phyloP scores from a whole-genome alignment of 2,888 invertebrate species.

The Cosmorhoe ocellata region DNA sequence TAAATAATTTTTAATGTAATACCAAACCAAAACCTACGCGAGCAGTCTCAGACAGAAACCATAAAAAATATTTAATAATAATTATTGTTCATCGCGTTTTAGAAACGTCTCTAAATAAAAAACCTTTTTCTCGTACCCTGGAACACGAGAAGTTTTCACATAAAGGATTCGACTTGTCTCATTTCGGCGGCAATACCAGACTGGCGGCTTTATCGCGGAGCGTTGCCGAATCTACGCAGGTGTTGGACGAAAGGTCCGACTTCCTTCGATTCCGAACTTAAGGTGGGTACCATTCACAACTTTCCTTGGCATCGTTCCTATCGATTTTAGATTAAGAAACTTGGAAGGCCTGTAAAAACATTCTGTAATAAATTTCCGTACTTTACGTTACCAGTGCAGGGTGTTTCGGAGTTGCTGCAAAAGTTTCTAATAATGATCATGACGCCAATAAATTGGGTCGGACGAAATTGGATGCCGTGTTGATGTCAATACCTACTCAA shows the following conservation, averaged over 20 bases:
- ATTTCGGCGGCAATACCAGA: slow-evolving; percentile 51
- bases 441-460: slow-evolving; percentile 38
- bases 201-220: slow-evolving; percentile 63
- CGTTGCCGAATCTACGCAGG: slow-evolving; percentile 66
- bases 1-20: too few relatives aligned
- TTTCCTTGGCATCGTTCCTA: slow-evolving; percentile 73
- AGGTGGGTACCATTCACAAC: slow-evolving; percentile 70
- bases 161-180: slow-evolving; percentile 59
- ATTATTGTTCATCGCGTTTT: too few relatives aligned
- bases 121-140: too few relatives aligned
- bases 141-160: slow-evolving; percentile 38
- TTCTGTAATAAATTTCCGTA: slow-evolving; percentile 72
- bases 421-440: slow-evolving; percentile 54
- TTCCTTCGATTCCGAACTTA: slow-evolving; percentile 72
- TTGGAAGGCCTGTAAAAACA: slow-evolving; percentile 76
- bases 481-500: too few relatives aligned
- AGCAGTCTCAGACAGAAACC: too few relatives aligned
- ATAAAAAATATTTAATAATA: too few relatives aligned
- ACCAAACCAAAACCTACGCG: too few relatives aligned
- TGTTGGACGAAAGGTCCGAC: slow-evolving; percentile 71
- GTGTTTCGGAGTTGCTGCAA: slow-evolving; percentile 54
- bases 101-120: too few relatives aligned
- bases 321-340: slow-evolving; percentile 81
- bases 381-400: slow-evolving; percentile 54
- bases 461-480: slow-evolving; percentile 12